phyloP scores from a whole-genome alignment of 2,797 vertebrate genomes.

The Chiroxiphia lanceolata region DNA sequence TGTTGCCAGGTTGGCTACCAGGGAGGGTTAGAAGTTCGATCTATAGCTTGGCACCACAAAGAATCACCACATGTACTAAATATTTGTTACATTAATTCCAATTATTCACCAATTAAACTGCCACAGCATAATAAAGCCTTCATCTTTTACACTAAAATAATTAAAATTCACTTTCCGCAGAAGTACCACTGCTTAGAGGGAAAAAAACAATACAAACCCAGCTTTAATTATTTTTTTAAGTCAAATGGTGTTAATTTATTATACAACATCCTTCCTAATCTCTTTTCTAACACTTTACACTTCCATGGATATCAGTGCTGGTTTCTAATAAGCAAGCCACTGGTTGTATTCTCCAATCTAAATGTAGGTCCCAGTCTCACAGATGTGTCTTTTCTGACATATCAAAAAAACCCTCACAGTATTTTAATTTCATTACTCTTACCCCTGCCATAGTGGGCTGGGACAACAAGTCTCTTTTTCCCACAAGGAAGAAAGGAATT shows the following conservation, averaged over 20 bases:
- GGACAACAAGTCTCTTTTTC: background rate
- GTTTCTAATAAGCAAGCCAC: background rate
- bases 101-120: background rate
- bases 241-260: background rate
- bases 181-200: background rate
- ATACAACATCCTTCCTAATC: background rate
- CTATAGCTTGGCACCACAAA: background rate
- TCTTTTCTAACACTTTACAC: background rate
- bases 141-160: background rate
- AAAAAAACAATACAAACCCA: background rate
- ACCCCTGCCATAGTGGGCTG: background rate
- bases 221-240: background rate
- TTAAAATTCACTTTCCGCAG: background rate
- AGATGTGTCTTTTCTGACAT: background rate
- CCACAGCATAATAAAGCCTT: rapidly evolving
- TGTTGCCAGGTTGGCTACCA: background rate
- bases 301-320: background rate
- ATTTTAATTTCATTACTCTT: background rate
- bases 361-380: background rate
- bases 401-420: background rate
- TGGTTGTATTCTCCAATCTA: background rate
- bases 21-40: rapidly evolving
- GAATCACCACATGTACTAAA: rapidly evolving
- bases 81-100: background rate
- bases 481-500: background rate